Conservation (phyloP, 2,797 vertebrate genomes). For the Argya squamiceps region DNA sequence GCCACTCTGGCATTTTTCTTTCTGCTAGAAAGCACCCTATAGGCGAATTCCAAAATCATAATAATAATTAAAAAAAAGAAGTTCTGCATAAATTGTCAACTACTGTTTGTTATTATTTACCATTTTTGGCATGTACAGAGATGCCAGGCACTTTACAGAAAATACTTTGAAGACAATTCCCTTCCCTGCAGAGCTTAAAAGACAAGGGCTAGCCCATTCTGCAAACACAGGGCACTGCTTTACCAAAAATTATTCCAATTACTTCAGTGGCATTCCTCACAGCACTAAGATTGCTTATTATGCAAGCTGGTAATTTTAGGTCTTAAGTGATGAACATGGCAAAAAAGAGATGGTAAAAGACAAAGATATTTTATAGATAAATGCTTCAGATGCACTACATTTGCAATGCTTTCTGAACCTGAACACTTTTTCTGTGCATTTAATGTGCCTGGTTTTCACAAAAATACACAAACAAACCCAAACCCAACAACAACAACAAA, state of each 20-base stretch:
- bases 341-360: neutral
- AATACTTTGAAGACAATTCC: neutral
- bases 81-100: neutral
- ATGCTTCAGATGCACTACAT: neutral
- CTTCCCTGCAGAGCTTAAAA: neutral
- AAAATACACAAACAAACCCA: neutral
- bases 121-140: neutral
- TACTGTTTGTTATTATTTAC: slow-evolving; percentile 41
- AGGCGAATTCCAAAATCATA: slow-evolving; percentile 43
- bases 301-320: neutral
- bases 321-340: neutral
- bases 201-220: neutral
- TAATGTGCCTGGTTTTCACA: neutral
- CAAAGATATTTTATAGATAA: neutral
- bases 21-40: slow-evolving; percentile 35
- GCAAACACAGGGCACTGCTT: neutral
- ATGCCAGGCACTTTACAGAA: slow-evolving; percentile 5
- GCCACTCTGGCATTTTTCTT: slow-evolving; percentile 28
- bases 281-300: neutral
- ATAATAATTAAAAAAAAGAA: neutral
- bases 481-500: fast-evolving
- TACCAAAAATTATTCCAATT: neutral
- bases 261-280: neutral
- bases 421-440: neutral
- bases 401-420: neutral